Base-by-base conservation (phyloP, 2,797 vertebrate genomes). In the Columba guinea region DNA sequence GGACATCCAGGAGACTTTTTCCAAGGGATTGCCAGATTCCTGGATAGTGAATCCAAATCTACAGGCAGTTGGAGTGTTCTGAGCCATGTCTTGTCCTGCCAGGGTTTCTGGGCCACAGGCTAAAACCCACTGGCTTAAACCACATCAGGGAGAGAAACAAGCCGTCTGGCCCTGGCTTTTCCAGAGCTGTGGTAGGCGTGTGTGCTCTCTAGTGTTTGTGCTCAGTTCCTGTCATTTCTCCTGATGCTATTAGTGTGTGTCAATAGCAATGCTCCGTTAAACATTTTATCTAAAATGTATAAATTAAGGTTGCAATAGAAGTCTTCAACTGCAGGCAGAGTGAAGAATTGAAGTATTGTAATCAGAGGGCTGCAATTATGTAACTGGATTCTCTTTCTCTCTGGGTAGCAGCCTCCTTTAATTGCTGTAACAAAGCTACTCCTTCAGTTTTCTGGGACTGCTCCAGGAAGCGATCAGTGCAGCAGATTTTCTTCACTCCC, bases 281-380 rank as follows among this genome's bases (percentile, higher is more conserved):
- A 68, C 64, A 55, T 12, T 22, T 3, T 59, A 48, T 90, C 90
- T 83, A 84, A 95, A 94, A 53, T 1, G n/a, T 89, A 81, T 81
- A 92, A 94, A 94, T 92, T 84, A 89, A 90, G 90, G 60, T 84
- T 79, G 82, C 69, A 55, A 53, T 56, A 58, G 74, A 75, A 92
- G 60, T 41, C 87, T 87, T 91, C 67, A 85, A 83, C 48, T 76
- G 68, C 56, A 83, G 82, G 88, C 77, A 58, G 75, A 88, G 92
- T 94, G 89, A 97, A 98, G 97, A 97, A 97, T 97, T 94, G 93
- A 91, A 97, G 90, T 91, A 90, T 97, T 97, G 96, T 98, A 97
- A 97, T 97, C 96, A 96, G 84, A 96, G 93, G 97, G 92, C 91
- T 91, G 69, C 75, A 87, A 94, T 98, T 98, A 98, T 97, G 96